A percentile compares a stretch with the other conserved stretches of the same genome.
Conservation (phyloP, 2,888 invertebrate species). For the Harpalus rubripes region DNA sequence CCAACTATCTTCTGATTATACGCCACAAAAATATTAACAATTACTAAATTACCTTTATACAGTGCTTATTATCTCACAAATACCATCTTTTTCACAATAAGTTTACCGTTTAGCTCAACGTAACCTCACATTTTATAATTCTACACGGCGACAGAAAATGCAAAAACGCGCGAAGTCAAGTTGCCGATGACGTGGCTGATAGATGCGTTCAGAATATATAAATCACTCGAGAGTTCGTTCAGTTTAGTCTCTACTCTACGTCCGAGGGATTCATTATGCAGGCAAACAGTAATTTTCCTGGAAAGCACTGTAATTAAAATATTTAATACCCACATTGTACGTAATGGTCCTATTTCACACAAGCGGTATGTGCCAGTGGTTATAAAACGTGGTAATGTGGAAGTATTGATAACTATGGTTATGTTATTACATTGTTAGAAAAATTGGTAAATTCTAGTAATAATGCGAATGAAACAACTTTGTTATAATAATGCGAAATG, state of each 20-base stretch:
- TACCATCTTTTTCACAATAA: constrained; percentile 37
- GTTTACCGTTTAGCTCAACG: constrained; percentile 35
- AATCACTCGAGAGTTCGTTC: constrained; percentile 42
- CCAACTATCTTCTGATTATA: constrained; percentile 7
- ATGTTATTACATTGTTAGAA: constrained; percentile 14
- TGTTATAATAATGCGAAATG: not conserved
- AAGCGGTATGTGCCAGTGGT: constrained; percentile 36
- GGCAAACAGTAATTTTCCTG: constrained; percentile 61
- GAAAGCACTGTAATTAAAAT: constrained; percentile 66
- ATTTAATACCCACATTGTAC: constrained; percentile 66
- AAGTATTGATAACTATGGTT: constrained; percentile 11
- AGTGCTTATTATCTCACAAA: constrained; percentile 29
- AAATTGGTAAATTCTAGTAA: not conserved
- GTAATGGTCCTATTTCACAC: constrained; percentile 59
- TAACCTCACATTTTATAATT: constrained; percentile 15
- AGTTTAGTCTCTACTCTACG: constrained; percentile 17
- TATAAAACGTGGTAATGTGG: constrained; percentile 15
- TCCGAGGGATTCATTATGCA: constrained; percentile 56
- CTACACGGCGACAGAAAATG: constrained; percentile 39
- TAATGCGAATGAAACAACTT: not conserved
- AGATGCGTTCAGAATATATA: constrained; percentile 60
- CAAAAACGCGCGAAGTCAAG: constrained; percentile 52
- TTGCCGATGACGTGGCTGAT: constrained; percentile 53
- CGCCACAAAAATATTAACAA: constrained; percentile 33
- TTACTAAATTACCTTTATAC: constrained; percentile 51